Conservation (phyloP, 2,888 invertebrate species). For the Tetramorium bicarinatum region DNA sequence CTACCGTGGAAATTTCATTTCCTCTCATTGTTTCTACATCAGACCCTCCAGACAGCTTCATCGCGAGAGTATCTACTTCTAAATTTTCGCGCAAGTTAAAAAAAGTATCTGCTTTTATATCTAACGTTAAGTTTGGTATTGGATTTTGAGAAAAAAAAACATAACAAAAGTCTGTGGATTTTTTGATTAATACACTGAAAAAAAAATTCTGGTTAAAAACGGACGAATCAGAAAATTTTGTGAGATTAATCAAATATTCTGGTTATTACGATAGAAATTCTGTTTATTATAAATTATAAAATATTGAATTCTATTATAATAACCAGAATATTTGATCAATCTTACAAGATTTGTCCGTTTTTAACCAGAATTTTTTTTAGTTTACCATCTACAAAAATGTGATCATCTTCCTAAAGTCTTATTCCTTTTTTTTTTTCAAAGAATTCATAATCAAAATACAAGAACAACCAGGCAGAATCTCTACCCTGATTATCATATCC, state of each 20-base stretch:
- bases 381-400: neutral
- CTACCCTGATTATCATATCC: neutral
- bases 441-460: neutral
- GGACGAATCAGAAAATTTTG: too few species aligned
- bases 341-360: too few species aligned
- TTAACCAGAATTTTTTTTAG: too few species aligned
- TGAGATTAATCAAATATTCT: too few species aligned
- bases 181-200: neutral
- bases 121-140: neutral
- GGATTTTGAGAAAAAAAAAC: neutral
- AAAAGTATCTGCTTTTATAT: neutral
- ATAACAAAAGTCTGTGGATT: neutral
- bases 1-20: slow-evolving; percentile 39
- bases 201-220: too few species aligned
- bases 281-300: too few species aligned
- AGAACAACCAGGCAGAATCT: neutral
- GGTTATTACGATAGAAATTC: too few species aligned
- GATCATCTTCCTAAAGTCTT: slow-evolving; percentile 3
- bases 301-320: too few species aligned
- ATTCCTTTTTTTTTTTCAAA: neutral
- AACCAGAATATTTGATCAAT: too few species aligned
- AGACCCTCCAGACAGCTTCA: slow-evolving; percentile 16
- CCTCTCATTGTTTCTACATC: slow-evolving; percentile 45
- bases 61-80: slow-evolving; percentile 11
- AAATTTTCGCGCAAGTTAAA: neutral